These are phyloP conservation scores for Zonitis immaculata DNA, from an alignment of 2,888 invertebrate species.

Conservation along the genomic window DNA sequence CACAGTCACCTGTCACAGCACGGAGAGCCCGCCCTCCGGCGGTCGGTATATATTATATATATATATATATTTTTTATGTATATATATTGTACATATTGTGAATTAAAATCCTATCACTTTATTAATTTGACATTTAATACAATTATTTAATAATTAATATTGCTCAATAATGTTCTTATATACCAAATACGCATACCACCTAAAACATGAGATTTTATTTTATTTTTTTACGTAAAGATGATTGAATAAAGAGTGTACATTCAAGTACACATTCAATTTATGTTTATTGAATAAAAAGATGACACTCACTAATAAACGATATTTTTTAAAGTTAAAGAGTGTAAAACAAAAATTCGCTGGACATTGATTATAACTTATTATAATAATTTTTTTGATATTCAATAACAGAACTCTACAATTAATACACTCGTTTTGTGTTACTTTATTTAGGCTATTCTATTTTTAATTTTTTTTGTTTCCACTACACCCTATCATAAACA, in stretches of 20 bases:
- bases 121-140: slow-evolving; percentile 48
- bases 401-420: slow-evolving; percentile 38
- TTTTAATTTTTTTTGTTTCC: slow-evolving; percentile 20
- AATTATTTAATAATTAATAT: slow-evolving; percentile 44
- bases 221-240: no score
- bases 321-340: slow-evolving; percentile 16
- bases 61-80: slow-evolving; percentile 1
- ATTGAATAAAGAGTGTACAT: background rate
- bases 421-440: slow-evolving; percentile 31
- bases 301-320: slow-evolving; percentile 19
- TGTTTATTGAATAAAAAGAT: slow-evolving; percentile 35
- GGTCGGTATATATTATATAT: slow-evolving; percentile 23
- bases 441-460: slow-evolving; percentile 26
- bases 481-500: slow-evolving; percentile 40
- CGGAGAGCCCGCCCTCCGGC: slow-evolving; percentile 31
- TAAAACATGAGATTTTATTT: slow-evolving; percentile 16
- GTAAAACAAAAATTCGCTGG: slow-evolving; percentile 19
- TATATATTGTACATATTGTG: slow-evolving; percentile 29
- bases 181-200: slow-evolving; percentile 28
- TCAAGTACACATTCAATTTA: slow-evolving; percentile 19
- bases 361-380: slow-evolving; percentile 19
- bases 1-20: slow-evolving; percentile 38
- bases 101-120: slow-evolving; percentile 44
- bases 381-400: slow-evolving; percentile 22
- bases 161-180: slow-evolving; percentile 43